Base-by-base conservation (phyloP, 2,888 invertebrate genomes). In the Leptinotarsa juncta region DNA sequence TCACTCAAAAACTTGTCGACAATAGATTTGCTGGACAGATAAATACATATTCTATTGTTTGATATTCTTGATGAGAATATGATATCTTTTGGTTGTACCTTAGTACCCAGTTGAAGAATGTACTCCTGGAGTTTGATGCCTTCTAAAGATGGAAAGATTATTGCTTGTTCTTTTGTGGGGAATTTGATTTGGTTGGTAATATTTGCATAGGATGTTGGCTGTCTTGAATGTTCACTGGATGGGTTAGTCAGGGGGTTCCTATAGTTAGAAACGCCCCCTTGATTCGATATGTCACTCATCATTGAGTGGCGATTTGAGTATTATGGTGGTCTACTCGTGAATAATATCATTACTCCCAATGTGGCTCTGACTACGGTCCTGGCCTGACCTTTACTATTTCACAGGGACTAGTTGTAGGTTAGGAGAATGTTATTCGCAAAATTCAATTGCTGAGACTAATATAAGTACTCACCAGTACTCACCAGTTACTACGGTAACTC, bases 21-120 rank as follows among this genome's bases (percentile, higher is more conserved):
- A 12, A 73, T 32, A 32, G 78, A 65, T 55, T 69, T 77, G 16
- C 60, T 77, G 5, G 66, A 70, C 14, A 80, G 65, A 62, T 78
- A 81, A 49, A 81, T 73, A 68, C 81, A 81, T 14, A 81, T 76
- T 75, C 80, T 74, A 51, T 78, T 79, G 65, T 81, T 79, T 4
- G 80, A 81, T 20, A 20, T 20, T 20, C 20, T 20, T 20, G 20
- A 20, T 20, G 20, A 20, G 20, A 20, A 20, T 20, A 81, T 15
- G 74, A 60, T 75, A 62, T 76, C 74, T 72, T 75, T 77, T 18
- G 77, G 76, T 3, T 57, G 48, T 7, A 78, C 60, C 20, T 73
- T 50, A 10, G 42, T 66, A 51, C 79, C 79, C 2, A 78, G n/a
- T 2, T 49, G 50, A 16, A 67, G 20, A 23, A 72, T 67, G n/a